Base-by-base conservation (phyloP, 2,888 invertebrate genomes). In the Gortyna flavago region DNA sequence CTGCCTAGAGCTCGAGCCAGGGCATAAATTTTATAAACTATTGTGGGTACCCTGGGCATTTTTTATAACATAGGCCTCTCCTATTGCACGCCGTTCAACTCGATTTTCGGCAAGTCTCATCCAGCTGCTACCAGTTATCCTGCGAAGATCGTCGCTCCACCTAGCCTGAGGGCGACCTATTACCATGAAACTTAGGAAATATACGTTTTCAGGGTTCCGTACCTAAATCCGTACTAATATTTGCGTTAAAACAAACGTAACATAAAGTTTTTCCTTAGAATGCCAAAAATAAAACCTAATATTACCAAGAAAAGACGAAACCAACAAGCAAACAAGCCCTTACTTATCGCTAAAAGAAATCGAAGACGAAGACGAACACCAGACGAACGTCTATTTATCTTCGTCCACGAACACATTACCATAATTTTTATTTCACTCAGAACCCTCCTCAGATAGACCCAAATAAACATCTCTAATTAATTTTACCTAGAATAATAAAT, bases 391-490 rank as follows among this genome's bases (percentile, higher is more conserved):
- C 41, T 54, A 62, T 79, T 68, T 59, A 68, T 62, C 41, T 62
- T 64, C 44, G n/a, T 71, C 38, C 48, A 8, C 18, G 18, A 18
- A 18, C 16, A 41, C 21, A 79, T 65, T 59, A 76, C 8, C 44
- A 77, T 69, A 54, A 11, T n/a, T n/a, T 16, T 54, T 66, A 75
- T 38, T 44, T 67, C 1, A 32, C 41, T 38, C 25, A 0, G n/a
- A 44, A 59, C 64, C 68, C 68, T 72, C 13, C 7, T 11, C 11
- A 62, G 51, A 51, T 18, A 51, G 18, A 77, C 51, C 41, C 35
- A 7, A 77, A 59, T 59, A 72, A 82, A 72, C 72, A 29, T 4
- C 6, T 35, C 7, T 29, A n/a, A 71, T 65, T 29, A n/a, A 71
- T 65, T 51, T 72, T 16, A 41, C 21, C 11, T 65, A 13, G 11